Conservation (phyloP, 2,888 invertebrate genomes). For the Cordilura impudica region DNA sequence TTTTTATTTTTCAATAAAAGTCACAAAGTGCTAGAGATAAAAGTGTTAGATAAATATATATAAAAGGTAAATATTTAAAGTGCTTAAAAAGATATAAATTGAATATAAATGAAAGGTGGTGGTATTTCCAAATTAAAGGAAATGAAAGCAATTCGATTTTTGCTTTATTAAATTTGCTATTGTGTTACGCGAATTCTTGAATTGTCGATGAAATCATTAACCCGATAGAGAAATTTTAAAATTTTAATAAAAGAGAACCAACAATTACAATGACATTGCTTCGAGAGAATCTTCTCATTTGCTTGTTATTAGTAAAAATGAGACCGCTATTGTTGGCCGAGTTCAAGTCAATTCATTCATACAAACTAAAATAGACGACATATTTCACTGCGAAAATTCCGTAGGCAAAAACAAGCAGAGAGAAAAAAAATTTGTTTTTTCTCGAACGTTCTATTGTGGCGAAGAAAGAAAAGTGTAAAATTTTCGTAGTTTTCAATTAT, state of each 20-base stretch:
- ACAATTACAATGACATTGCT: neutral
- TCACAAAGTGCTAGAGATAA: too few relatives aligned
- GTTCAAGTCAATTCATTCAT: slow-evolving; percentile 1
- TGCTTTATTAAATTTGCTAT: too few relatives aligned
- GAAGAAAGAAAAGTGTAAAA: slow-evolving; percentile 1
- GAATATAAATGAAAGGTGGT: too few relatives aligned
- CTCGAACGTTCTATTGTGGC: slow-evolving; percentile 50
- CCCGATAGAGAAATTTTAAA: slow-evolving; percentile 10
- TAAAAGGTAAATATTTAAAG: too few relatives aligned
- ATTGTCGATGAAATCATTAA: slow-evolving; percentile 80
- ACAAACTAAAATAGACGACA: too few relatives aligned
- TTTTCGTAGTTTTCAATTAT: neutral
- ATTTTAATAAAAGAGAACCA: neutral
- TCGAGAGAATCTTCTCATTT: neutral
- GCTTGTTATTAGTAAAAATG: slow-evolving; percentile 27
- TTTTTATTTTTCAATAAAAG: too few relatives aligned
- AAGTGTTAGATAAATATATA: too few relatives aligned
- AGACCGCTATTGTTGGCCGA: slow-evolving; percentile 27
- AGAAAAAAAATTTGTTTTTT: too few relatives aligned
- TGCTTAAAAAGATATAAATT: too few relatives aligned
- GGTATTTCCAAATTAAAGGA: too few relatives aligned
- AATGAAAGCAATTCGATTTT: too few relatives aligned
- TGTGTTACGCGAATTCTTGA: slow-evolving; percentile 78
- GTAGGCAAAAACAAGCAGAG: slow-evolving; percentile 5
- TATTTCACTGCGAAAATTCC: slow-evolving; percentile 18